phyloP scores from a whole-genome alignment of 2,113 vertebrate genomes.

The Acrocephalus arundinaceus region DNA sequence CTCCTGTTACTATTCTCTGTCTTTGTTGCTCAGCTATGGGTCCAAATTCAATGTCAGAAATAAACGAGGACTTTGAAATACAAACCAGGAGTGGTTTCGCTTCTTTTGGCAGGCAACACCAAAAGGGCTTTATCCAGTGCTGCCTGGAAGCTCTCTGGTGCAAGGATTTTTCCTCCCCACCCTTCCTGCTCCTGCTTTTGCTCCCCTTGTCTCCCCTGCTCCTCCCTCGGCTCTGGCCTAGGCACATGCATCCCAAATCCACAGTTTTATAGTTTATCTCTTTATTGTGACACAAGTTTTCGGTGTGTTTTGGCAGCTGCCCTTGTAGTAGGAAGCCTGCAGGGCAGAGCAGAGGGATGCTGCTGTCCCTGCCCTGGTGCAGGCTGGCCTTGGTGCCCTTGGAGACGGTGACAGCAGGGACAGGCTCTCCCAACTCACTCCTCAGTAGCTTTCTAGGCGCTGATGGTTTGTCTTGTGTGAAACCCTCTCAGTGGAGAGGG shows the following conservation, averaged over 20 bases:
- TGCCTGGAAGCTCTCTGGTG: not conserved
- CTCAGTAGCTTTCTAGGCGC: constrained; percentile 52
- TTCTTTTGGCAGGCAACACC: constrained; percentile 24
- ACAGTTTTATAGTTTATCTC: not conserved
- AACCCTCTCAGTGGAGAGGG: not conserved
- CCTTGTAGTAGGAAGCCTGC: not conserved
- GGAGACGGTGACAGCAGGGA: not conserved
- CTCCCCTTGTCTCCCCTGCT: not conserved
- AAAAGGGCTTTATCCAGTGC: not conserved
- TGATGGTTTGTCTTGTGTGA: not conserved
- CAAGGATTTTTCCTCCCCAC: not conserved
- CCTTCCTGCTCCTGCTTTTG: not conserved
- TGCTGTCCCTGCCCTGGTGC: not conserved
- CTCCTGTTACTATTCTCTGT: constrained; percentile 35
- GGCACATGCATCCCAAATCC: not conserved
- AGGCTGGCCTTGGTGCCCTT: not conserved
- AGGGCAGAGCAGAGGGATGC: not conserved
- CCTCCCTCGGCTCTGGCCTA: not conserved
- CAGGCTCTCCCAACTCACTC: not conserved
- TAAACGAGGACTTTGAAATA: constrained; percentile 77
- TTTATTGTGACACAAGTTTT: constrained; percentile 55
- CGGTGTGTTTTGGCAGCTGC: not conserved
- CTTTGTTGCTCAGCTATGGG: constrained; percentile 65
- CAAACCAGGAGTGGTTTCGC: not conserved
- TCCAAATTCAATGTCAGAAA: constrained; percentile 68